Percentiles rank a stretch among this genome's conserved stretches.
Evolutionary conservation across 2,888 invertebrate genomes (phyloP).

Genomic region (Caenorhabditis uteleia): DNA sequence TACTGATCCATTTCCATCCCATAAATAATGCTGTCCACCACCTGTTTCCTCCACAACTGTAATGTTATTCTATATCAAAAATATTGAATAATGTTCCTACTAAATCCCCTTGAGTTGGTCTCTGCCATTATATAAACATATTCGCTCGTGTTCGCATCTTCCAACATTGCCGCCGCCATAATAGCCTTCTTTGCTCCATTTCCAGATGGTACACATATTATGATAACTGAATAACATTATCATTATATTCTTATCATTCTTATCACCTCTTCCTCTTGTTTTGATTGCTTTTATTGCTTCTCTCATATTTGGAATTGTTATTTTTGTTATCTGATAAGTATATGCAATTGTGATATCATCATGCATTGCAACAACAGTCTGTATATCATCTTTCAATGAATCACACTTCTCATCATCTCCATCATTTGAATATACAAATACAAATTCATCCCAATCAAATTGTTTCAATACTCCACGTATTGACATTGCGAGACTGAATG

Average conservation of each 20-base stretch:
- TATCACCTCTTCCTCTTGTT: conserved; percentile 22
- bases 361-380: conserved; percentile 9
- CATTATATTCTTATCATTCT: neutral
- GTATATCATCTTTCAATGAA: conserved; percentile 37
- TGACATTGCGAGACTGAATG: conserved; percentile 36
- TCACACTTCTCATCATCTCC: conserved; percentile 41
- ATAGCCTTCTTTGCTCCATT: conserved; percentile 25
- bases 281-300: conserved; percentile 11
- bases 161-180: conserved; percentile 41
- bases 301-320: conserved; percentile 8
- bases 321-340: conserved; percentile 10
- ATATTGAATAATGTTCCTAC: conserved; percentile 2
- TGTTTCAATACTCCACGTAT: conserved; percentile 35
- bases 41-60: conserved; percentile 26
- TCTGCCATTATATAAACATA: conserved; percentile 49
- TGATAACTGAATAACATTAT: conserved; percentile 25
- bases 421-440: conserved; percentile 49
- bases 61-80: neutral
- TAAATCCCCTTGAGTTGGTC: conserved; percentile 31
- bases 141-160: conserved; percentile 36
- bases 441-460: conserved; percentile 57
- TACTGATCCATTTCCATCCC: conserved; percentile 8
- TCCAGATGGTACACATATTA: conserved; percentile 26
- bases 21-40: conserved; percentile 21
- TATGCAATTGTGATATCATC: conserved; percentile 4